A percentile compares a stretch with the other conserved stretches of the same genome.
These are phyloP conservation scores for Pocillopora meandrina DNA, from an alignment of 92 coral and sea anemone species.

Conservation along the genomic window DNA sequence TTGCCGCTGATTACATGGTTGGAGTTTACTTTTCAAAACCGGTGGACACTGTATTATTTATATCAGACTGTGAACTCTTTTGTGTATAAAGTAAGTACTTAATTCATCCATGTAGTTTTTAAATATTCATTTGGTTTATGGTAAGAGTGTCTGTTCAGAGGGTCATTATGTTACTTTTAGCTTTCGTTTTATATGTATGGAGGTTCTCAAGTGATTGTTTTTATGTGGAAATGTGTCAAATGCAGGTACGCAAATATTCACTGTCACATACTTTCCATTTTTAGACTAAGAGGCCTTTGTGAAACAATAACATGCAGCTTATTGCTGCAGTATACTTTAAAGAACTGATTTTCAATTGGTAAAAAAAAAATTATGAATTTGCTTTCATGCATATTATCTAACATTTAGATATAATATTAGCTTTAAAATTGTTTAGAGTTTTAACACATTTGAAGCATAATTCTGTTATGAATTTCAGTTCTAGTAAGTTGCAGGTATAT, in stretches of 20 bases:
- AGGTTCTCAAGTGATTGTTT: slow-evolving; percentile 13
- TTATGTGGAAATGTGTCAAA: neutral
- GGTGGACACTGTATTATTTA: neutral
- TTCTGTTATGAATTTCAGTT: no score
- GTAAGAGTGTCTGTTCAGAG: neutral
- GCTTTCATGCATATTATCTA: no score
- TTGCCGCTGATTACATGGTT: no score
- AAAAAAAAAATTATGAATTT: no score
- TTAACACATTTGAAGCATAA: no score
- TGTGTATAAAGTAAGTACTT: no score
- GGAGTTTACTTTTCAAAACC: neutral
- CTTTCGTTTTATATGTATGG: neutral
- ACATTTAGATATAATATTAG: no score
- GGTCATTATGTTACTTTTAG: neutral
- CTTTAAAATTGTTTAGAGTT: no score
- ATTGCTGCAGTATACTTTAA: no score
- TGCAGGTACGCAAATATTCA: neutral
- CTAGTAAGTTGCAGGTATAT: no score
- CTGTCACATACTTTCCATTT: neutral
- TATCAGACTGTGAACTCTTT: neutral
- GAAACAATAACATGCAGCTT: neutral
- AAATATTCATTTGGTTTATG: neutral
- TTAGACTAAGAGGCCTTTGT: neutral
- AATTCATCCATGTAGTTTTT: neutral
- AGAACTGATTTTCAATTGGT: no score